These are phyloP conservation scores for Bembecia ichneumoniformis DNA, from an alignment of 2,888 invertebrate genomes.

Conservation along the genomic window DNA sequence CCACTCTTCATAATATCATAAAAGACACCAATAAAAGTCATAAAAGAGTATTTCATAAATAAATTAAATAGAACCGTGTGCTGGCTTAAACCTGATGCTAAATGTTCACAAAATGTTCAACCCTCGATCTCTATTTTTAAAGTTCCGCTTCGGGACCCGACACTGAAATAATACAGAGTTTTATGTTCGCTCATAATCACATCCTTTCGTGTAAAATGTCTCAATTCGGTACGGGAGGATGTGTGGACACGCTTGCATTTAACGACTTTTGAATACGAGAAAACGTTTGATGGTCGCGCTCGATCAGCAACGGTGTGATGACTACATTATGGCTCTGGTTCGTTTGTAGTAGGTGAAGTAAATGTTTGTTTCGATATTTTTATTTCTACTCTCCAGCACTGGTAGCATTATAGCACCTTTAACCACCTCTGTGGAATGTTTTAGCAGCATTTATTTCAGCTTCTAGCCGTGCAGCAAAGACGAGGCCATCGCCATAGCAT, in stretches of 20 bases:
- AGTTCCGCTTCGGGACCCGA: slow-evolving; percentile 33
- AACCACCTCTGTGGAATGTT: too few relatives aligned
- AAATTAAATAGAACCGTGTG: background rate
- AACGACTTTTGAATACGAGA: slow-evolving; percentile 44
- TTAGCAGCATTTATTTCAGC: too few relatives aligned
- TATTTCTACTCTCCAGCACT: too few relatives aligned
- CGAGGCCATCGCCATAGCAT: too few relatives aligned
- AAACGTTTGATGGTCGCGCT: slow-evolving; percentile 34
- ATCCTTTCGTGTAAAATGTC: slow-evolving; percentile 67
- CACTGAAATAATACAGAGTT: slow-evolving; percentile 50
- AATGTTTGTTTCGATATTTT: too few relatives aligned
- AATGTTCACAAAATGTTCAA: slow-evolving; percentile 1
- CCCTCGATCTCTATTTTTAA: slow-evolving; percentile 46
- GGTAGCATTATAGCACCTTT: too few relatives aligned
- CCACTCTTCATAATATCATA: too few relatives aligned
- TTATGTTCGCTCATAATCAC: slow-evolving; percentile 66
- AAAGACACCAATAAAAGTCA: background rate
- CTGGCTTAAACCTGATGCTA: background rate
- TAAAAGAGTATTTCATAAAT: background rate
- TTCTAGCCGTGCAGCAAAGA: too few relatives aligned
- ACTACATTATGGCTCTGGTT: slow-evolving; percentile 36
- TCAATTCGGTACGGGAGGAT: slow-evolving; percentile 66
- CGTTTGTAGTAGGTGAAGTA: background rate
- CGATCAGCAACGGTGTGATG: slow-evolving; percentile 30
- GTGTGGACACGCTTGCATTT: slow-evolving; percentile 53